Evolutionary conservation across 35 echinoderm and acorn worm species (phyloP).

Genomic region (Heliocidaris erythrogramma): DNA sequence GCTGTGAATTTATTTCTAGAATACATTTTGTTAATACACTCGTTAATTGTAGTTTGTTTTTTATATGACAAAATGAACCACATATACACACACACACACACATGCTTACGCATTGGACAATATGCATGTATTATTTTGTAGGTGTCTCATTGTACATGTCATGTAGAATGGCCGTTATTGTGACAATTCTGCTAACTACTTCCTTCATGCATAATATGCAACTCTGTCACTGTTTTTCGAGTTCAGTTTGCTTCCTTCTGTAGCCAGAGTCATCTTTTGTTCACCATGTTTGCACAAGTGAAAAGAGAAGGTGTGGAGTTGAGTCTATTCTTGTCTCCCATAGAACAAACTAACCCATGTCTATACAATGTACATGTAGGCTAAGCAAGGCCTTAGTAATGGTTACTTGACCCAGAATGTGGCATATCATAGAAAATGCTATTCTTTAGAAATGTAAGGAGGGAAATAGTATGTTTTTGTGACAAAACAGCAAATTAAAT

Average conservation of each 20-base stretch:
- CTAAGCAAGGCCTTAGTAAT: background rate
- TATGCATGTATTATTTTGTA: too few species aligned
- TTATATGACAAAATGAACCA: too few species aligned
- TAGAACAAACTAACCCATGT: background rate
- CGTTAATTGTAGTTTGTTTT: too few species aligned
- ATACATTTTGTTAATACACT: too few species aligned
- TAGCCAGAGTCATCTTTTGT: background rate
- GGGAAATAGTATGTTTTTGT: background rate
- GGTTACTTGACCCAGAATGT: background rate
- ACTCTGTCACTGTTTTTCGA: background rate
- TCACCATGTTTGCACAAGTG: background rate
- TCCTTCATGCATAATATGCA: background rate
- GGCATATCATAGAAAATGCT: background rate
- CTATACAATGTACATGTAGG: background rate
- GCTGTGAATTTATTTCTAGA: too few species aligned
- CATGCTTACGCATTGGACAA: too few species aligned
- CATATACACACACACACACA: too few species aligned
- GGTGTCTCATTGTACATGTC: background rate
- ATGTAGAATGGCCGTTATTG: background rate
- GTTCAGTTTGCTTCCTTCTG: background rate
- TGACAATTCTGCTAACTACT: background rate
- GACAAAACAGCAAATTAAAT: background rate
- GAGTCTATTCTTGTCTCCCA: background rate
- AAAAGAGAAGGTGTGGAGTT: background rate
- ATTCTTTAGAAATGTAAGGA: background rate